A percentile compares a stretch with the other conserved stretches of the same genome.
phyloP scores from a whole-genome alignment of 2,113 vertebrate genomes.

The Otus sunia region DNA sequence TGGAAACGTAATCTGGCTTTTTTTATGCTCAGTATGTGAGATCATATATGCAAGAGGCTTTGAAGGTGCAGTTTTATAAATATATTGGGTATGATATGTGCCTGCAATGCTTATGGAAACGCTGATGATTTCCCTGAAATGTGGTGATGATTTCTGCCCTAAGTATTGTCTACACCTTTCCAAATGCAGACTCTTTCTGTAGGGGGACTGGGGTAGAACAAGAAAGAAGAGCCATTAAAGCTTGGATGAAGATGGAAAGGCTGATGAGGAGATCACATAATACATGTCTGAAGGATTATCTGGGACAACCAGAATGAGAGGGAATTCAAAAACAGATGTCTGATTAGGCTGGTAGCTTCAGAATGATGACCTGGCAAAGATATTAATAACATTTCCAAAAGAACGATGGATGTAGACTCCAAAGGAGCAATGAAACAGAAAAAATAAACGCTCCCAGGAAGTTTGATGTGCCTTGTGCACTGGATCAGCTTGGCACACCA shows the following conservation, averaged over 20 bases:
- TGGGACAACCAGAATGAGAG: background rate
- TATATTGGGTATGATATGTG: accelerated
- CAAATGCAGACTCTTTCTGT: background rate
- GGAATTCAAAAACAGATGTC: background rate
- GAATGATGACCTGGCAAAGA: background rate
- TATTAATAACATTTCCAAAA: background rate
- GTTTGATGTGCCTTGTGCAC: background rate
- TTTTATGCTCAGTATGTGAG: background rate
- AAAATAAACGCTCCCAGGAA: background rate
- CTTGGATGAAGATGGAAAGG: too few species aligned
- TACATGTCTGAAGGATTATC: background rate
- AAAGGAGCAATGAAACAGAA: background rate
- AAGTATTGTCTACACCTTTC: background rate
- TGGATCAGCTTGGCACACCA: background rate
- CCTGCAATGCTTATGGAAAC: background rate
- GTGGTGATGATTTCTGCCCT: background rate
- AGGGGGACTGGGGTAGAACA: background rate
- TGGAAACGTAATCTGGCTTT: background rate
- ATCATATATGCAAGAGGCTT: background rate
- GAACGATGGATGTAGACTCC: background rate
- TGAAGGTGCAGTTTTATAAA: background rate
- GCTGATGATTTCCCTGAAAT: background rate
- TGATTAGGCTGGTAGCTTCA: background rate
- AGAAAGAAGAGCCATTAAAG: background rate
- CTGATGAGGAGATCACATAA: background rate